Percentiles rank a stretch among this genome's conserved stretches.
Evolutionary conservation across 1,140 invertebrate species (phyloP).

Genomic region (Helicoverpa armigera): DNA sequence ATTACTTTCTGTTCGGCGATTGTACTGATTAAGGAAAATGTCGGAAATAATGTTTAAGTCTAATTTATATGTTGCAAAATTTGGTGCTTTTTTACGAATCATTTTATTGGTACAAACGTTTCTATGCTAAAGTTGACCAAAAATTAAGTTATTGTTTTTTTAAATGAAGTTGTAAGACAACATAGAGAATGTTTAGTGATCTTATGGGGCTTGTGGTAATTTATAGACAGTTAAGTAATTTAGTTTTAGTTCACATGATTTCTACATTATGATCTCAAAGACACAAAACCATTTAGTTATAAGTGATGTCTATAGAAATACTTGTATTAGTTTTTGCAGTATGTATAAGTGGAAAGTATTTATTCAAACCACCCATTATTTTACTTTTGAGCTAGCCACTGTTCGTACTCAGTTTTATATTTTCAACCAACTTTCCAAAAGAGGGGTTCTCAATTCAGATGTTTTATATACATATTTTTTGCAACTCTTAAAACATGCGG

Average conservation of each 20-base stretch:
- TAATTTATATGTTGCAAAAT: not conserved
- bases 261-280: conserved; percentile 23
- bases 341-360: not conserved
- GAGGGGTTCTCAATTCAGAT: too few species aligned
- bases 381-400: not conserved
- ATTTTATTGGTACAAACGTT: conserved; percentile 21
- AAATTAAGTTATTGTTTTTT: conserved; percentile 10
- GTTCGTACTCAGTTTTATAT: not conserved
- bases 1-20: not conserved
- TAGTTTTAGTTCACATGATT: not conserved
- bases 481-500: too few species aligned
- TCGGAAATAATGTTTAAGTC: not conserved
- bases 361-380: not conserved
- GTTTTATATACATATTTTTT: too few species aligned
- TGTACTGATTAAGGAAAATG: not conserved
- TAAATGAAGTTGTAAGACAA: not conserved
- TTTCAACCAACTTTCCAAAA: too few species aligned
- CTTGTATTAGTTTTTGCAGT: not conserved
- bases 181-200: not conserved
- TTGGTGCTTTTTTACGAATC: not conserved
- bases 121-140: conserved; percentile 43
- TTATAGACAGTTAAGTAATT: not conserved
- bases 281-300: conserved; percentile 11
- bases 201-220: conserved; percentile 1
- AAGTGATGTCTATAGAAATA: not conserved